Conservation (phyloP, 2,888 invertebrate species). For the Autographa gamma region DNA sequence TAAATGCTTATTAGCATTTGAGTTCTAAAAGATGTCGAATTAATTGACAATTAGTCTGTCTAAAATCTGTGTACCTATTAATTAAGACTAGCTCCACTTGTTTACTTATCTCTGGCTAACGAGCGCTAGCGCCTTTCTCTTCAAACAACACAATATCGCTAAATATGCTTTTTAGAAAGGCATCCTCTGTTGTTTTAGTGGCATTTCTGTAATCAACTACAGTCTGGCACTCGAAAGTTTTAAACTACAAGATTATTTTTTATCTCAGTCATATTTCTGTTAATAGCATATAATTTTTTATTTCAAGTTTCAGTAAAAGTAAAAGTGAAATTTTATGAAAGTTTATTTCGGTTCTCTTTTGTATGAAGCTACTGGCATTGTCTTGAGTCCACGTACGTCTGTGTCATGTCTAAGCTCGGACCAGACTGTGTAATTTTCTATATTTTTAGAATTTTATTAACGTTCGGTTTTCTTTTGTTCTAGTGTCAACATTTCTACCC, state of each 20-base stretch:
- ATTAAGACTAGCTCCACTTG: conserved; percentile 64
- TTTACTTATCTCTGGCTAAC: conserved; percentile 62
- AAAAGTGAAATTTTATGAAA: conserved; percentile 61
- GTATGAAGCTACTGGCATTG: conserved; percentile 24
- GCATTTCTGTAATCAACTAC: conserved; percentile 57
- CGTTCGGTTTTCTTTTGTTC: conserved; percentile 74
- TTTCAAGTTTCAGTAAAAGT: conserved; percentile 58
- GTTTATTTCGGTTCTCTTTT: conserved; percentile 36
- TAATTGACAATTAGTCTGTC: conserved; percentile 63
- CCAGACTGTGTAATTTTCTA: not conserved
- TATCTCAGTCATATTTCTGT: conserved; percentile 37
- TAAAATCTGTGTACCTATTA: conserved; percentile 61
- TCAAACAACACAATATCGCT: conserved; percentile 69
- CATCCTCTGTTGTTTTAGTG: conserved; percentile 57
- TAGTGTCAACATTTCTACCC: conserved; percentile 89
- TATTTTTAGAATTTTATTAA: conserved; percentile 12
- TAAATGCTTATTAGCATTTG: conserved; percentile 55
- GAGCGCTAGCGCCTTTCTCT: conserved; percentile 76
- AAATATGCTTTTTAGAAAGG: conserved; percentile 72
- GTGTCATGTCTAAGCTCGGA: conserved; percentile 15
- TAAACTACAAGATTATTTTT: conserved; percentile 21
- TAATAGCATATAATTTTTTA: conserved; percentile 33
- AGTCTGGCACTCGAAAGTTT: conserved; percentile 54
- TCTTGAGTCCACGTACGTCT: conserved; percentile 16
- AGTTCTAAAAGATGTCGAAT: conserved; percentile 25